Base-by-base conservation (phyloP, 2,888 invertebrate species). In the Nemotelus nigrinus region DNA sequence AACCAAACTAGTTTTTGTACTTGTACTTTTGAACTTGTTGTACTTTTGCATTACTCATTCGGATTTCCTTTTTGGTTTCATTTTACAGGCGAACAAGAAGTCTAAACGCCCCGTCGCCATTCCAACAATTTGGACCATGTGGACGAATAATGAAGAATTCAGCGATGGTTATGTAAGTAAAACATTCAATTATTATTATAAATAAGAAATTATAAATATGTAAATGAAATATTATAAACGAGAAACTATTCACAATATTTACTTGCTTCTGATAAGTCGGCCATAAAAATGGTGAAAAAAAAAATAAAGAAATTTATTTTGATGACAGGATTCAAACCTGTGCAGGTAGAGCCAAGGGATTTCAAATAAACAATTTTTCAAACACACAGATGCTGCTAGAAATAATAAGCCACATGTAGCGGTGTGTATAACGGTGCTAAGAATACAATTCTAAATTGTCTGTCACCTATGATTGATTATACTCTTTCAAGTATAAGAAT, bases 81-180 rank as follows among this genome's bases (percentile, higher is more conserved):
- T 64, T 80, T 80, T 80, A 82, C 90, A 98, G 97, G 92, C 91
- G 97, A 85, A 97, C 97, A 63, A 90, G 97, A 86, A 97, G 97
- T 83, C 90, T 98, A 87, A 98, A 97, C 90, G 98, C 98, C 39
- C 98, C 97, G 7, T 97, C 96, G 81, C 98, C 97, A 1, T 94
- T 97, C 83, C 97, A 97, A 88, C 96, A 97, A 85, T 98, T 98
- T 88, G 98, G 98, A 90, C 98, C 98, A 91, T 98, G 98, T 90
- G 98, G 97, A 83, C 93, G 97, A 82, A 96, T 98, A 86, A 95
- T 97, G 95, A 97, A 97, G 89, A 97, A 96, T 88, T 95, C 97
- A 10, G 95, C 96, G 55, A 96, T 96, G 94, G 95, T 97, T 86
- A 96, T 98, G 98, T 97, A 89, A 95, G 96, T 95, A 88, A 25